phyloP scores from a whole-genome alignment of 1,140 invertebrate genomes.

The Dreissena rostriformis region DNA sequence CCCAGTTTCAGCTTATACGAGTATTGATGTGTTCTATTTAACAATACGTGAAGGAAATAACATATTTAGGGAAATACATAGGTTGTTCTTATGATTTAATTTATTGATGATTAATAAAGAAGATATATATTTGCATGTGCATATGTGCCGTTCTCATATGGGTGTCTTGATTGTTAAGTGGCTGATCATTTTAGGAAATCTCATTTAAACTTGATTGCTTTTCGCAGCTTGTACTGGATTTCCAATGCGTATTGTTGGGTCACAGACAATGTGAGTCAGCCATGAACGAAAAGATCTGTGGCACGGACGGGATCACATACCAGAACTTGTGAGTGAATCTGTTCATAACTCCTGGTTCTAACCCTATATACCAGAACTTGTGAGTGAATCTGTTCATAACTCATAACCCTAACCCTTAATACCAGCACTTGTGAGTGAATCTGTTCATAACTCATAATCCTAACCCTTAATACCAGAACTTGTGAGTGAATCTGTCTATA shows the following conservation, averaged over 20 bases:
- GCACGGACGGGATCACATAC: constrained; percentile 16
- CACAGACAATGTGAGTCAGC: constrained; percentile 9
- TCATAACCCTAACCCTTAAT: background rate
- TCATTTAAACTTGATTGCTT: too few species aligned
- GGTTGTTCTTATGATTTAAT: too few species aligned
- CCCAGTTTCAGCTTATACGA: too few species aligned
- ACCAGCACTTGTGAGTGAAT: background rate
- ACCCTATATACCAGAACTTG: background rate
- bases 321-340: constrained; percentile 6
- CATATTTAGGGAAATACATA: too few species aligned
- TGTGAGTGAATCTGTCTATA: background rate
- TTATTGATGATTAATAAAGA: too few species aligned
- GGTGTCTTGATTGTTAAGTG: too few species aligned
- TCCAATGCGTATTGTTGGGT: constrained; percentile 15
- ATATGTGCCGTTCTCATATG: too few species aligned
- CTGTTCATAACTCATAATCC: background rate
- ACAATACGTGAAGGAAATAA: too few species aligned
- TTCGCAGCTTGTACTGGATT: constrained; percentile 17
- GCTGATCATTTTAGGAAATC: too few species aligned
- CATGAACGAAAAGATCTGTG: constrained; percentile 21
- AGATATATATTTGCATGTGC: too few species aligned
- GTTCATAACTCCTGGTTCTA: background rate
- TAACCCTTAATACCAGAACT: background rate
- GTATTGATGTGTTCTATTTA: too few species aligned
- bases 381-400: background rate